phyloP scores from a whole-genome alignment of 2,797 vertebrate genomes.

The Schizopygopsis malacanthus region DNA sequence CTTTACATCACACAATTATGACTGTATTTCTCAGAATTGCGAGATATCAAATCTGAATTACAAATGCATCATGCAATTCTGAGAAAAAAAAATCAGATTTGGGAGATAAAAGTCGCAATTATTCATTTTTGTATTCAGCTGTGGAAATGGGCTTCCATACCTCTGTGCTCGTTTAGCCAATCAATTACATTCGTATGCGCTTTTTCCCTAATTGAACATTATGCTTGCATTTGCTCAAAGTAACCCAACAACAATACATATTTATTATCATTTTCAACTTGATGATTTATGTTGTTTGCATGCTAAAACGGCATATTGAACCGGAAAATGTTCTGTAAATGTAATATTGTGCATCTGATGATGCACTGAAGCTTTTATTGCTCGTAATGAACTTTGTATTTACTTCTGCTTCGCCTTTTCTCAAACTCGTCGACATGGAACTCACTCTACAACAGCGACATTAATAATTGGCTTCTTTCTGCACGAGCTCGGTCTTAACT shows the following conservation, averaged over 20 bases:
- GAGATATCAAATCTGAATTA: not conserved
- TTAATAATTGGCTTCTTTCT: not conserved
- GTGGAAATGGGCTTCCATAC: not conserved
- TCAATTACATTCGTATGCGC: not conserved
- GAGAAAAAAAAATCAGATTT: not conserved
- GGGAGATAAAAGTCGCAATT: too few species aligned
- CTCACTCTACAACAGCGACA: not conserved
- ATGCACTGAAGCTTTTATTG: not conserved
- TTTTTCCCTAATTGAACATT: not conserved
- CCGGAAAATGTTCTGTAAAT: not conserved
- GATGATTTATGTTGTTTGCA: not conserved
- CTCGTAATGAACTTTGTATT: not conserved
- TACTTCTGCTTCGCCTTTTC: constrained; percentile 21
- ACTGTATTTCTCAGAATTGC: not conserved
- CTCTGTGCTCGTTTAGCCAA: not conserved
- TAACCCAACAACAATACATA: not conserved
- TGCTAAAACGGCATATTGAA: not conserved
- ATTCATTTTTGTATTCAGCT: not conserved
- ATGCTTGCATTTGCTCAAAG: not conserved
- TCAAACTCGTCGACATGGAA: not conserved
- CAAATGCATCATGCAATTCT: not conserved
- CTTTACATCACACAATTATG: not conserved
- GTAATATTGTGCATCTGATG: not conserved
- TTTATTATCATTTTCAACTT: not conserved
- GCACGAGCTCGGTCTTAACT: constrained; percentile 14